Percentiles rank a stretch among this genome's conserved stretches.
Conservation (phyloP, 2,797 vertebrate species). For the Cyprinella venusta region DNA sequence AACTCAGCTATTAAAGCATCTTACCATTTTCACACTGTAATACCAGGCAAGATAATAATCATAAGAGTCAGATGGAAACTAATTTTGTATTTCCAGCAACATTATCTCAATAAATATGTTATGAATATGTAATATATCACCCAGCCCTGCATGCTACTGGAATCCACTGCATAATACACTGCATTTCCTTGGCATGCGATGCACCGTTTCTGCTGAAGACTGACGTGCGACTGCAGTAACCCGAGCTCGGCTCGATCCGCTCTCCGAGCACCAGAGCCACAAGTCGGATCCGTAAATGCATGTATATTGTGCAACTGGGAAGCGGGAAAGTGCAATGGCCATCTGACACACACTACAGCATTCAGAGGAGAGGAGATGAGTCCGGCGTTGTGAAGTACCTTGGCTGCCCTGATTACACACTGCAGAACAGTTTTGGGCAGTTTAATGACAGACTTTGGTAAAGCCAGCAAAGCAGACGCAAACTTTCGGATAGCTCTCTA, state of each 20-base stretch:
- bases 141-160: slow-evolving; percentile 19
- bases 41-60: neutral
- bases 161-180: slow-evolving; percentile 47
- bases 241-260: slow-evolving; percentile 2
- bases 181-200: slow-evolving; percentile 49
- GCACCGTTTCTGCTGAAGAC: neutral
- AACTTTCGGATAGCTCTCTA: slow-evolving; percentile 99
- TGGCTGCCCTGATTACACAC: slow-evolving; percentile 96
- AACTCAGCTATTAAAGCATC: neutral
- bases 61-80: neutral
- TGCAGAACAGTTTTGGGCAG: slow-evolving; percentile 99
- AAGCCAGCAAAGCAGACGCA: slow-evolving; percentile 96
- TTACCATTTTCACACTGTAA: neutral
- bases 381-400: slow-evolving; percentile 94
- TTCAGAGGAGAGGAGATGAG: slow-evolving; percentile 82
- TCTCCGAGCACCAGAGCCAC: neutral
- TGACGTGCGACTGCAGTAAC: slow-evolving; percentile 22
- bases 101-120: neutral
- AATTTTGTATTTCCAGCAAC: neutral
- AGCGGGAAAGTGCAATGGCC: slow-evolving; percentile 73
- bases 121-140: neutral
- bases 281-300: slow-evolving; percentile 1
- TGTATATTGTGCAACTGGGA: slow-evolving; percentile 24
- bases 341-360: slow-evolving; percentile 49
- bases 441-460: slow-evolving; percentile 99